Evolutionary conservation across 1,140 invertebrate genomes (phyloP), one percentile per base, ranked within the genome.

Genomic region (Papilio machaon): DNA sequence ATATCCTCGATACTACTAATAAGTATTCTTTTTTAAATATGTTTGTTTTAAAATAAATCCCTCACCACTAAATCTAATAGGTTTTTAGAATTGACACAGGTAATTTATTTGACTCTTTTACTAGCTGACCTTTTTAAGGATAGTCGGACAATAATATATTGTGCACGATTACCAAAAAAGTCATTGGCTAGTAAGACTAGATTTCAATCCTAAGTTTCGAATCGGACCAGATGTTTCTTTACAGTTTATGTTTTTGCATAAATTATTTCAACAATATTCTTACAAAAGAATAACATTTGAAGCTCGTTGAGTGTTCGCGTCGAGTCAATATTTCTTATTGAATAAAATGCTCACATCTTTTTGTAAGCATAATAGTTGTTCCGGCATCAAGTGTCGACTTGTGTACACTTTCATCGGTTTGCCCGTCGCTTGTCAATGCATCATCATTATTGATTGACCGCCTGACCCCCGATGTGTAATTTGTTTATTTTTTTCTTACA

Each of bases 361-460:
- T 78, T 78, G 49, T 78, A 38, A 60, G 52, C 23, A 60, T 60
- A 52, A 60, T 76, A 54, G 76, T 78, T 23, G 52, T 60, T 78
- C 52, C 76, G 76, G 76, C 80, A 73, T 75, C 35, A 30, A 80
- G 47, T 74, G 38, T 74, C 47, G 64, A 46, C 54, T 80, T 58
- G 52, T 73, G 79, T 49, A 75, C 80, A 84, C 83, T 85, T 85
- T 85, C 82, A 82, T 85, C 80, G 80, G 1, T 64, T 73, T 79
- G 78, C 82, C 85, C 64, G 80, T 85, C 84, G 84, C 81, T 81
- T 85, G 88, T 88, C 88, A 88, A 88, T 89, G 84, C 78, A 87
- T 87, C 85, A 89, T 91, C 84, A 84, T 91, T 92, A 91, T 86
- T 89, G 86, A 89, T 90, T 89, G 87, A 88, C 85, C 86, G 79